Evolutionary conservation across 2,113 vertebrate genomes (phyloP), one percentile per base, ranked within the genome.

Genomic region (Terrapene triunguis): DNA sequence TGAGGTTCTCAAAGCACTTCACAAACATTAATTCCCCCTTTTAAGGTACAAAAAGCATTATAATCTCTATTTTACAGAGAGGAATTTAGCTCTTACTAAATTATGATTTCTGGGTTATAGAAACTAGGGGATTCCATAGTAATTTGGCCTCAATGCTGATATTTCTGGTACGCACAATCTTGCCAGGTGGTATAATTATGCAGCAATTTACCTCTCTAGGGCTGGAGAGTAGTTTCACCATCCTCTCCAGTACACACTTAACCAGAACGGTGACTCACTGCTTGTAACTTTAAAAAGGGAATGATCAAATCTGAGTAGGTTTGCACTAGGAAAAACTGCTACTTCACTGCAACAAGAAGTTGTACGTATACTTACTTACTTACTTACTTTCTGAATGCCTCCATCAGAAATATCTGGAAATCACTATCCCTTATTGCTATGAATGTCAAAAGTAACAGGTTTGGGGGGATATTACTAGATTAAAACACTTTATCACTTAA

Each of bases 31-130:
- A 54, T 54, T 54, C 53, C 21, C 53, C 21, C 21, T 22, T 54
- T 54, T 54, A 22, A 54, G 53, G 21, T 54, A 62, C 5, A 5
- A 62, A 62, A 62, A 57, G n/a, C 3, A 42, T 11, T 21, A 22
- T 54, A 84, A 94, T 80, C 5, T 4, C 85, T 35, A 79, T 79
- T 53, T 92, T 44, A 54, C 53, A 54, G 8, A 54, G 8, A 54
- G 21, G 53, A 54, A 54, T 22, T 74, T 88, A 88, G 80, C 12
- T 86, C 51, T 86, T 78, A 91, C 79, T 87, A 47, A 72, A 89
- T 86, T 78, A 85, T 38, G 47, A 38, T 81, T 95, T 90, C 76
- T 89, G 69, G 93, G 90, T 76, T 95, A 55, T 21, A 92, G 44
- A 22, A 90, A n/a, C 80, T 59, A 80, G 79, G 54, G 85, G 62